These are phyloP conservation scores for Ginglymostoma cirratum DNA, from an alignment of 2,113 vertebrate genomes.

Conservation along the genomic window DNA sequence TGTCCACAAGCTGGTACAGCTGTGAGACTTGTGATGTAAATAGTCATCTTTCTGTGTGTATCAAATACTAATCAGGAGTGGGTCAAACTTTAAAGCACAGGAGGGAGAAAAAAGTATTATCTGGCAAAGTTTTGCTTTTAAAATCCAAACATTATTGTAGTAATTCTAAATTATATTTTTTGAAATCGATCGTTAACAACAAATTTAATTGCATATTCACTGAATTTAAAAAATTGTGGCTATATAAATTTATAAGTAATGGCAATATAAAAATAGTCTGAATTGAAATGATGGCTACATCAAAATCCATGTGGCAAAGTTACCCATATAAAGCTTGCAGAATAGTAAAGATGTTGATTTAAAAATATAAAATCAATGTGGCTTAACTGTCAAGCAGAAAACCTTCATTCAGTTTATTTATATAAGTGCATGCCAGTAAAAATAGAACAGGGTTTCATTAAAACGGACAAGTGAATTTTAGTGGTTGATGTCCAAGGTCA, in stretches of 20 bases:
- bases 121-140: neutral
- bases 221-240: neutral
- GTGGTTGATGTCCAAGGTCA: slow-evolving; percentile 49
- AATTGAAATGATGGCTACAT: neutral
- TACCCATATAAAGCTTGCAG: neutral
- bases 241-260: neutral
- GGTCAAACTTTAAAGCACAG: neutral
- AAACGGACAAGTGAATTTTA: slow-evolving; percentile 50
- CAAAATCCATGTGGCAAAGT: neutral
- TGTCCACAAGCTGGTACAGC: neutral
- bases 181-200: neutral
- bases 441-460: slow-evolving; percentile 53
- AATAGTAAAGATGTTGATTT: slow-evolving; percentile 29
- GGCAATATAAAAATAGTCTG: neutral
- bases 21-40: neutral
- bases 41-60: neutral
- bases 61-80: neutral
- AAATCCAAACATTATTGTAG: neutral
- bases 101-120: neutral
- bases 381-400: slow-evolving; percentile 18
- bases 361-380: slow-evolving; percentile 30
- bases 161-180: neutral
- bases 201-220: neutral
- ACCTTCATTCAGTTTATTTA: slow-evolving; percentile 48
- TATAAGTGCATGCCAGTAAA: slow-evolving; percentile 50